phyloP scores from a whole-genome alignment of 2,113 vertebrate species.

The Ranitomeya variabilis region DNA sequence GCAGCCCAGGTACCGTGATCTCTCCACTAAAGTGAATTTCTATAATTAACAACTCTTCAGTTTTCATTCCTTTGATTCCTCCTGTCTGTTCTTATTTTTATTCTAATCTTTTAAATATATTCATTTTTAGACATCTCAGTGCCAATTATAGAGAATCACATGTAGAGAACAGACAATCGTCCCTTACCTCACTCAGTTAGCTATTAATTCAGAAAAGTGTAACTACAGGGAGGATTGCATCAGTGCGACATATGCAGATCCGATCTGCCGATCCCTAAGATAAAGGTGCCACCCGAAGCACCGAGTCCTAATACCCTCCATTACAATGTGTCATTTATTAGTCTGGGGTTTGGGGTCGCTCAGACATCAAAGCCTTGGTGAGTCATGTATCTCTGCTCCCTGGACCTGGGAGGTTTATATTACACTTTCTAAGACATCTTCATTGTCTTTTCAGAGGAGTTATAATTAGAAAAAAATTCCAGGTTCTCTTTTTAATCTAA shows the following conservation, averaged over 20 bases:
- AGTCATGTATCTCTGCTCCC: neutral
- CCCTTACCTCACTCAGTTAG: neutral
- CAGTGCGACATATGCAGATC: neutral
- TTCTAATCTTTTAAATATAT: too few relatives aligned
- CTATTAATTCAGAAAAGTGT: neutral
- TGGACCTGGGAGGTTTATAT: neutral
- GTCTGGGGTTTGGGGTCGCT: neutral
- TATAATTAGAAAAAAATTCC: too few relatives aligned
- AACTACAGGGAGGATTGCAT: neutral
- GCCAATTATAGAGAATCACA: neutral
- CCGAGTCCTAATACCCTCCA: neutral
- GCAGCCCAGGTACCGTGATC: neutral
- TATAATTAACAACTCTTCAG: too few relatives aligned
- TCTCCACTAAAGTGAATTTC: neutral
- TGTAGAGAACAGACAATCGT: neutral
- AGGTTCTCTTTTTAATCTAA: too few relatives aligned
- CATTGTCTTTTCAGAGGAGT: neutral
- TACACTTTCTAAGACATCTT: neutral
- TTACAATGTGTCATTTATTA: neutral
- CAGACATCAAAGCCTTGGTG: neutral
- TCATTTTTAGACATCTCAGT: neutral
- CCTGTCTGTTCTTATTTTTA: neutral
- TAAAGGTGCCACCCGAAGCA: neutral
- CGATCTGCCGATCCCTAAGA: neutral
- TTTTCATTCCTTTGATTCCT: too few relatives aligned